A percentile compares a stretch with the other conserved stretches of the same genome.
Evolutionary conservation across 2,797 vertebrate genomes (phyloP).

Genomic region (Melanogrammus aeglefinus): DNA sequence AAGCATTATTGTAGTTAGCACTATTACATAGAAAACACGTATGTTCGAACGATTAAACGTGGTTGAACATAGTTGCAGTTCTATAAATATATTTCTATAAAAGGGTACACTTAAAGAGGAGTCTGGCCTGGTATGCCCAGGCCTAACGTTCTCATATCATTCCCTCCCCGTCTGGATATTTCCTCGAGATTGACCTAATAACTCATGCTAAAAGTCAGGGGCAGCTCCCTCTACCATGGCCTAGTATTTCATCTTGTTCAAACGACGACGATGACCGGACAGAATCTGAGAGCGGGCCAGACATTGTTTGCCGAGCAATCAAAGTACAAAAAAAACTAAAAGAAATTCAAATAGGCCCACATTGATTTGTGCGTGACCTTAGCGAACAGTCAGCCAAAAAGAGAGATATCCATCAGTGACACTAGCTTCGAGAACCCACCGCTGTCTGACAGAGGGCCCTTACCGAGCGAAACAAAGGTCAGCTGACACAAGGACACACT

Average conservation of each 20-base stretch:
- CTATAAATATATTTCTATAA: neutral
- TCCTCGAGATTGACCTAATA: conserved; percentile 31
- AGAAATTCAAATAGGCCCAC: conserved; percentile 21
- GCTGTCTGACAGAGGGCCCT: conserved; percentile 47
- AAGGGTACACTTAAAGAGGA: neutral
- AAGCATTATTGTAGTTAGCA: no score
- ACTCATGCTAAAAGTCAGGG: conserved; percentile 40
- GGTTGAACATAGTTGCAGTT: neutral
- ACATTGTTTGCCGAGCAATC: conserved; percentile 38
- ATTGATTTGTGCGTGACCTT: conserved; percentile 67
- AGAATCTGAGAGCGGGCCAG: conserved; percentile 29
- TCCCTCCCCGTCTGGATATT: conserved; percentile 33
- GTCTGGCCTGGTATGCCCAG: conserved; percentile 30
- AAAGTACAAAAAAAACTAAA: conserved; percentile 30
- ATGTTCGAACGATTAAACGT: neutral
- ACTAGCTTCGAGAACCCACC: conserved; percentile 51
- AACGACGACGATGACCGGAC: conserved; percentile 47
- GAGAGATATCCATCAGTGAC: conserved; percentile 62
- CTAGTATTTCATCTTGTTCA: conserved; percentile 46
- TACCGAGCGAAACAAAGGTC: conserved; percentile 64
- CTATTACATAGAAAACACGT: neutral
- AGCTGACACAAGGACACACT: conserved; percentile 43
- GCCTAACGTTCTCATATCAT: conserved; percentile 41
- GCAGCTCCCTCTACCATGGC: conserved; percentile 24
- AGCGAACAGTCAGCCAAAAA: conserved; percentile 60